Percentiles rank a stretch among this genome's conserved stretches.
These are phyloP conservation scores for Stegostoma tigrinum DNA, from an alignment of 2,113 vertebrate species.

Conservation along the genomic window DNA sequence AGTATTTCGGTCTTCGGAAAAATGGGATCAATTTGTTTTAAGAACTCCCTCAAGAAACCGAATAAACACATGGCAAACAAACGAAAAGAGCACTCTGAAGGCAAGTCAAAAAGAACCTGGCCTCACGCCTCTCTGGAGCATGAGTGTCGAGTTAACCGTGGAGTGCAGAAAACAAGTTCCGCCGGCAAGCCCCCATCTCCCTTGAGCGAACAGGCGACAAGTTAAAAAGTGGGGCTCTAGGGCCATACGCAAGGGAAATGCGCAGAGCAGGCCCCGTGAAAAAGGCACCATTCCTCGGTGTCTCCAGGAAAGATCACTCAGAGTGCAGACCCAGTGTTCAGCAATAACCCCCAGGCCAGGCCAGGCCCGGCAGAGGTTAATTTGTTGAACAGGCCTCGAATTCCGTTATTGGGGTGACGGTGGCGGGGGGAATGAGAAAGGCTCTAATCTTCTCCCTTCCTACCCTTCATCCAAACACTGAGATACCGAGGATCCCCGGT, in stretches of 20 bases:
- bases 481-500: background rate
- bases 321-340: background rate
- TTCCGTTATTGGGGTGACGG: background rate
- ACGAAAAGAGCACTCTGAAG: background rate
- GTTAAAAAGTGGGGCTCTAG: background rate
- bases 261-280: background rate
- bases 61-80: background rate
- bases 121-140: background rate
- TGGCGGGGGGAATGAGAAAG: background rate
- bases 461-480: background rate
- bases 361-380: background rate
- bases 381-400: background rate
- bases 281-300: too few species aligned
- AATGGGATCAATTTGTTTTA: background rate
- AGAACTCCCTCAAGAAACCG: background rate
- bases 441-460: background rate
- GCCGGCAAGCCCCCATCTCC: background rate
- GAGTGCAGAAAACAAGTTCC: background rate
- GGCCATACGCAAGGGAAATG: background rate
- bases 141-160: background rate
- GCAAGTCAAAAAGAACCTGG: background rate
- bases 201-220: background rate
- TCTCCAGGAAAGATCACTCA: background rate
- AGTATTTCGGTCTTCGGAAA: background rate
- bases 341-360: background rate